Base-by-base conservation (phyloP, 2,113 vertebrate genomes). In the Embiotoca jacksoni region DNA sequence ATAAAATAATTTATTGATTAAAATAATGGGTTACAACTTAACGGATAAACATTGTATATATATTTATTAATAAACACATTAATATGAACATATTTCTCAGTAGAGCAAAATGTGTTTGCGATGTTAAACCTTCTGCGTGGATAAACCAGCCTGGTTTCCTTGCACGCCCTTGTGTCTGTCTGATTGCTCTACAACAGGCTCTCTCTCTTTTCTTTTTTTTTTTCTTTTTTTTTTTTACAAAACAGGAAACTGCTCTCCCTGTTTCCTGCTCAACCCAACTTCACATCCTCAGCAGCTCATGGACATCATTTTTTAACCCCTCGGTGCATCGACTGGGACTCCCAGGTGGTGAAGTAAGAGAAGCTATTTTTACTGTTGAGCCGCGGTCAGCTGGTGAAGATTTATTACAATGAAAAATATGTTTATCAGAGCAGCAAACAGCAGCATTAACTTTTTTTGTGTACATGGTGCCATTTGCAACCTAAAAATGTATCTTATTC, bases 161-260 rank as follows among this genome's bases (percentile, higher is more conserved):
- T 95, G 92, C 69, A 84, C 81, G 69, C 88, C 91, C 90, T 85
- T 92, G 86, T 90, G 87, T 89, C 68, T 77, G 88, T 93, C 86
- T 87, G 92, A 96, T 94, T 95, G 94, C 94, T 95, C 93, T 89
- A 94, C 95, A 96, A 93, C 78, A 89, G 75, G 67, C 93, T 78
- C 95, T 90, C 11, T 46, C 11, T 46, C 11, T 44, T 59, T 63
- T 46, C 11, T 44, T 59, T 63, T 55, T 68, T 74, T 67, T 66
- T 75, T 5, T 15, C 16, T 8, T 30, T 54, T 31, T 30, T 75
- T 49, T 80, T 95, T 93, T 93, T 94, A 92, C 96, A 97, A 96
- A 98, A 98, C 97, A 99, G 97, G 98, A 99, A 99, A 95, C 94
- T 95, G 94, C 92, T 95, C 95, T 97, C 96, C 93, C 96, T 94